phyloP scores from a whole-genome alignment of 2,113 vertebrate species.

The Cynoglossus semilaevis region DNA sequence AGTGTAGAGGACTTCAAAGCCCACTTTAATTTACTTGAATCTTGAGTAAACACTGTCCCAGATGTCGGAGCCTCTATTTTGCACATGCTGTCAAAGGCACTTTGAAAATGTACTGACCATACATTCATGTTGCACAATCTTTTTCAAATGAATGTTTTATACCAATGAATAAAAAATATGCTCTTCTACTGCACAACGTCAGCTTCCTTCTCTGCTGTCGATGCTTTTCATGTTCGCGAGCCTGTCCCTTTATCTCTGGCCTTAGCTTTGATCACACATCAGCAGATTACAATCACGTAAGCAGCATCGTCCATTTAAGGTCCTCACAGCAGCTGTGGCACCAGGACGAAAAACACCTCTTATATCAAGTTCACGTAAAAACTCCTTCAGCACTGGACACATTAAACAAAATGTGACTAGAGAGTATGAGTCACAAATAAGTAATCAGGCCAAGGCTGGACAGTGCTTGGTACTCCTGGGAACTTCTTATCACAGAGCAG shows the following conservation, averaged over 20 bases:
- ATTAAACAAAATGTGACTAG: conserved; percentile 24
- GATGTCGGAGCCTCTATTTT: conserved; percentile 62
- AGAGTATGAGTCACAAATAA: conserved; percentile 41
- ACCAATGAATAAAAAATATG: conserved; percentile 70
- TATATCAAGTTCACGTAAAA: conserved; percentile 13
- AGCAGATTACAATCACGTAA: conserved; percentile 2
- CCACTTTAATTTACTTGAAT: conserved; percentile 62
- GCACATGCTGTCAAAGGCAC: conserved; percentile 66
- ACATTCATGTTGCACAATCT: conserved; percentile 68
- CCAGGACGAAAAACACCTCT: conserved; percentile 8
- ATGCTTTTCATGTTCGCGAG: conserved; percentile 37
- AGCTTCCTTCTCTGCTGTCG: conserved; percentile 23
- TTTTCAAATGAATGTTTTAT: conserved; percentile 73
- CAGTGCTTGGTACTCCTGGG: not conserved
- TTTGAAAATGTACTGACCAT: conserved; percentile 60
- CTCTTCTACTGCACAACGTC: conserved; percentile 58
- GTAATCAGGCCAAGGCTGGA: not conserved
- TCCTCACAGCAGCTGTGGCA: conserved; percentile 8
- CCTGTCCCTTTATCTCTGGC: conserved; percentile 16
- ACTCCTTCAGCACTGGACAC: conserved; percentile 1
- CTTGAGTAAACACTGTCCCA: conserved; percentile 43
- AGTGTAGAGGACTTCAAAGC: conserved; percentile 51
- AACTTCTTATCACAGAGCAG: conserved; percentile 9
- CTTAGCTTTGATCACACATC: conserved; percentile 9
- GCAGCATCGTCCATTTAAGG: conserved; percentile 1